A percentile compares a stretch with the other conserved stretches of the same genome.
Conservation (phyloP, 2,113 vertebrate genomes). For the Bufo bufo region DNA sequence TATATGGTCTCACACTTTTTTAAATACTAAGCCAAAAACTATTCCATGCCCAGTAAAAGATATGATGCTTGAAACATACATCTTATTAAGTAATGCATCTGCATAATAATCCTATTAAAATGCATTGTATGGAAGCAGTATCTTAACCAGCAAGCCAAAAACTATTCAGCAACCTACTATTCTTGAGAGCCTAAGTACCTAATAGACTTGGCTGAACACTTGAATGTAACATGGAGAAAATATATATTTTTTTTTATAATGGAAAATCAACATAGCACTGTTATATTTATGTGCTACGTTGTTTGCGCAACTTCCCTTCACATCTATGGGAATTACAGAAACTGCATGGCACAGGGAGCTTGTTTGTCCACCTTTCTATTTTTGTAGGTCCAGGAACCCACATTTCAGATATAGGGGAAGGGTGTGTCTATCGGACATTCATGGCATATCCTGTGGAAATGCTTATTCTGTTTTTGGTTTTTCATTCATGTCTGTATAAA, state of each 20-base stretch:
- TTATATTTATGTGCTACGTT: too few relatives aligned
- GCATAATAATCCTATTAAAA: constrained; percentile 58
- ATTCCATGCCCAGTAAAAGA: constrained; percentile 62
- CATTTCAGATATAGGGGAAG: too few relatives aligned
- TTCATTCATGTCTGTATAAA: too few relatives aligned
- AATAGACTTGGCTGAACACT: constrained; percentile 17
- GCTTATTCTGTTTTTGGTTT: too few relatives aligned
- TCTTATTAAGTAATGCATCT: constrained; percentile 67
- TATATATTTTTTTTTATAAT: not conserved
- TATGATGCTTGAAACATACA: constrained; percentile 60
- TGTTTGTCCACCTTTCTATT: too few relatives aligned
- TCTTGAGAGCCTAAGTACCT: constrained; percentile 30
- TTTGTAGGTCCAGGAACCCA: too few relatives aligned
- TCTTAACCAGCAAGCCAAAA: constrained; percentile 2
- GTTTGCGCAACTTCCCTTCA: too few relatives aligned
- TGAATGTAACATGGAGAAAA: constrained; percentile 19
- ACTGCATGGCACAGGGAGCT: too few relatives aligned
- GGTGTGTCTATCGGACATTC: too few relatives aligned
- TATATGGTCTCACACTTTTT: constrained; percentile 65
- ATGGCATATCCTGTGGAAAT: too few relatives aligned
- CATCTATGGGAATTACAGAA: too few relatives aligned
- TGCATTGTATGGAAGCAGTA: not conserved
- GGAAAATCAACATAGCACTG: not conserved
- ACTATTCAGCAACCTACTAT: constrained; percentile 29
- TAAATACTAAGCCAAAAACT: constrained; percentile 65